Conservation (phyloP, 2,797 vertebrate species). For the Danio kyathit region DNA sequence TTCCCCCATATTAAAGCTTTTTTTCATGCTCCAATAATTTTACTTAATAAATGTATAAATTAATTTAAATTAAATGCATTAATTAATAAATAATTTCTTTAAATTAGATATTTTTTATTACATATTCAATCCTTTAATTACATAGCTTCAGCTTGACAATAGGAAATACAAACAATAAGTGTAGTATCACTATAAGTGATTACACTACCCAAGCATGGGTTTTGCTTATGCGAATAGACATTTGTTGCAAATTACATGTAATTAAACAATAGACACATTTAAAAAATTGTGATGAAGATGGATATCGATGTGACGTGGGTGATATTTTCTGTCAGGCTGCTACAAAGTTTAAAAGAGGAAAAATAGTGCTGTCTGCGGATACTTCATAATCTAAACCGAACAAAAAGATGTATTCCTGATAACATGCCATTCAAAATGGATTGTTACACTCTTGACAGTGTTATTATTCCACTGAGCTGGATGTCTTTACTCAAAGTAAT, state of each 20-base stretch:
- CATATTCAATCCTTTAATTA: no score
- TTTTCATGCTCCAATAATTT: background rate
- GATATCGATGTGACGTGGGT: background rate
- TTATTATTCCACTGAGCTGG: background rate
- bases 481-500: background rate
- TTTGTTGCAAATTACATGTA: background rate
- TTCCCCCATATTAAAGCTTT: background rate
- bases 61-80: no score
- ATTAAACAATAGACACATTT: background rate
- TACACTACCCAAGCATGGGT: background rate
- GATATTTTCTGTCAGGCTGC: background rate
- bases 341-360: background rate
- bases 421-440: background rate
- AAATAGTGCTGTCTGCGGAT: background rate
- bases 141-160: no score
- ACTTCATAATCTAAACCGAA: background rate
- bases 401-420: background rate
- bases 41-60: no score
- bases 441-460: background rate
- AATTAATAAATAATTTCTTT: no score
- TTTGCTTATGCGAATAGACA: background rate
- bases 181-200: background rate
- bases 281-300: background rate
- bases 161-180: no score
- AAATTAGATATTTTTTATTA: no score